Base-by-base conservation (phyloP, 2,888 invertebrate species). In the Caenorhabditis doughertyi region DNA sequence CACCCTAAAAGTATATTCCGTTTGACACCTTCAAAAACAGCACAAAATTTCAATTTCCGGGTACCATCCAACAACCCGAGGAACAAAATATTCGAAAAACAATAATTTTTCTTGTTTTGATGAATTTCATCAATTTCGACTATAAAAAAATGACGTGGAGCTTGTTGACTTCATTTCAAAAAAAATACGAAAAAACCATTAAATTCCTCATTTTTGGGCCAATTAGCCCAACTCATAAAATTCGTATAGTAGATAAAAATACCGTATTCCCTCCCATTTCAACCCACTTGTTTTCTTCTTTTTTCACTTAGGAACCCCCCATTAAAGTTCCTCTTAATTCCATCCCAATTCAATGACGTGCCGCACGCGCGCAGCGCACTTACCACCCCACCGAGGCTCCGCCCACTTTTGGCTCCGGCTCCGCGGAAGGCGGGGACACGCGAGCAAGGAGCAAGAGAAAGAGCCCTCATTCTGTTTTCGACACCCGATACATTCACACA, bases 401-500 rank as follows among this genome's bases (percentile, higher is more conserved):
- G 72, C 72, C 72, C 72, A 29, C 27, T 42, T 65, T 29, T 47
- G n/a, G 58, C 49, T 70, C 49, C 23, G 32, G 58, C 58, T 70
- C 58, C 32, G 35, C 49, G 67, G 39, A 39, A 39, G 39, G 39
- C 39, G 39, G 39, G 39, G 39, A 53, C n/a, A 51, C 47, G 23
- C 56, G 21, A 44, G 55, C 11, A 18, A 21, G 13, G 39, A 39
- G 16, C 32, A 25, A 44, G 27, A 16, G 16, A 29, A 56, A 35
- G 8, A 13, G 18, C 25, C 29, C 58, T 72, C 72, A 72, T 72
- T 72, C 72, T 72, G 62, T 73, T 73, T 73, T 64, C 51, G 73
- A 64, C 60, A 73, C 55, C 73, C 64, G 62, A 73, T 73, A 72
- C 73, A 58, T 42, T 39, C 73, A 23, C 29, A 58, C 58, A 35